Evolutionary conservation across 2,888 invertebrate genomes (phyloP).

Genomic region (Tinea trinotella): DNA sequence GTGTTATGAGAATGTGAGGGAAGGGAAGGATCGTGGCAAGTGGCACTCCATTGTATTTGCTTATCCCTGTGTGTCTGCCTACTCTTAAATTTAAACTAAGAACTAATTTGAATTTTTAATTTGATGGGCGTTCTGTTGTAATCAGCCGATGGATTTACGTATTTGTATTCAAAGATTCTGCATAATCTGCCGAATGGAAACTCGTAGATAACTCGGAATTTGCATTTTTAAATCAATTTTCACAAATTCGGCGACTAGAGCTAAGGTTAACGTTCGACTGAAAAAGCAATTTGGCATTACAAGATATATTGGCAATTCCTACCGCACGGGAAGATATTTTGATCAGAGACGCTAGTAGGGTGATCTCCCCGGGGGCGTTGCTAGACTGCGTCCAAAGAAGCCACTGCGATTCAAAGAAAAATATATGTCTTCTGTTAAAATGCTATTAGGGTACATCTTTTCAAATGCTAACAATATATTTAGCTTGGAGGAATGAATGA

Average conservation of each 20-base stretch:
- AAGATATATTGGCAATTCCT: conserved; percentile 41
- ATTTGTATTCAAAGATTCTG: conserved; percentile 5
- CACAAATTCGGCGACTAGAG: background rate
- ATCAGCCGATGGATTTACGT: background rate
- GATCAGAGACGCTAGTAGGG: conserved; percentile 26
- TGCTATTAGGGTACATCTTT: background rate
- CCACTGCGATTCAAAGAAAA: background rate
- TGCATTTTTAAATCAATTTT: background rate
- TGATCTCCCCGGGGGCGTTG: background rate
- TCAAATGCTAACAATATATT: background rate
- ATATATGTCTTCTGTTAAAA: background rate
- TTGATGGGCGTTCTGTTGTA: background rate
- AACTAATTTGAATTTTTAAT: background rate
- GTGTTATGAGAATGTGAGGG: too few relatives aligned
- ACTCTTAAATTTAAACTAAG: too few relatives aligned
- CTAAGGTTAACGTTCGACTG: background rate
- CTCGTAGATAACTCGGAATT: background rate
- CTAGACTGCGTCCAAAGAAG: background rate
- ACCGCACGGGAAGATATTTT: conserved; percentile 30
- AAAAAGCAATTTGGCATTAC: conserved; percentile 32
- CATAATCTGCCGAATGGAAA: background rate
- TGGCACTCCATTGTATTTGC: too few relatives aligned
- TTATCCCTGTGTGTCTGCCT: too few relatives aligned
- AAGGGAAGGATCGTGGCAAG: too few relatives aligned
- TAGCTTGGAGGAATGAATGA: background rate